Percentiles rank a stretch among this genome's conserved stretches.
Conservation (phyloP, 2,113 vertebrate species). For the Aldabrachelys gigantea region DNA sequence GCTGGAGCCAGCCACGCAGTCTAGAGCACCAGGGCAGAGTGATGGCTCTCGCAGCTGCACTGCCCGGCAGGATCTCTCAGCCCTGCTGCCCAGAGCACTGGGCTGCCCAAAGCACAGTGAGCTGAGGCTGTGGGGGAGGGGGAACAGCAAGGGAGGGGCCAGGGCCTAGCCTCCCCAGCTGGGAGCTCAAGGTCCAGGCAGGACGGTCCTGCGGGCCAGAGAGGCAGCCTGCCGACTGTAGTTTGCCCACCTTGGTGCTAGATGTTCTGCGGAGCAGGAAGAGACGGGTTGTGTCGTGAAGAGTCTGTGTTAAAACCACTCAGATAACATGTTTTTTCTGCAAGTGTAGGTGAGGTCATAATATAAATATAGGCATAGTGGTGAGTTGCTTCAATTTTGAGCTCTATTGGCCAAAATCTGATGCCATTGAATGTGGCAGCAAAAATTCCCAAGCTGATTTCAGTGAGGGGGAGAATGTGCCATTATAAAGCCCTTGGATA, state of each 20-base stretch:
- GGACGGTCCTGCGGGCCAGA: no score
- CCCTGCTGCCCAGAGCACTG: no score
- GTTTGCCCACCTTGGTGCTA: neutral
- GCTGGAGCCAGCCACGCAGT: no score
- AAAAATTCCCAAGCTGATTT: neutral
- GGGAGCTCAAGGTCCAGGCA: no score
- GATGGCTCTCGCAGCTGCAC: no score
- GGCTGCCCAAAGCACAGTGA: no score
- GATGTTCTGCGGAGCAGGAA: neutral
- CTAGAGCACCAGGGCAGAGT: no score
- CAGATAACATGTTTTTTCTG: neutral
- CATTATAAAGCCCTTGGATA: neutral
- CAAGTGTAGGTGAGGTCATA: neutral
- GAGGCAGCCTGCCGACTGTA: no score
- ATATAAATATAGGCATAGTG: neutral
- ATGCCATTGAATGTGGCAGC: neutral
- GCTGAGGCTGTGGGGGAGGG: no score
- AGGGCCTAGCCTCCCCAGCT: no score
- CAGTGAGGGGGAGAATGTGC: neutral
- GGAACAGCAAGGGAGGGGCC: no score
- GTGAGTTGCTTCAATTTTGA: neutral
- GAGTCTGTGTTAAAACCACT: neutral
- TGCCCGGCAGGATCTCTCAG: no score
- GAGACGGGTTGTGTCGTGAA: neutral
- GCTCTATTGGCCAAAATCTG: neutral